Evolutionary conservation across 2,888 invertebrate species (phyloP).

Genomic region (Himalopsyche kuldschensis): DNA sequence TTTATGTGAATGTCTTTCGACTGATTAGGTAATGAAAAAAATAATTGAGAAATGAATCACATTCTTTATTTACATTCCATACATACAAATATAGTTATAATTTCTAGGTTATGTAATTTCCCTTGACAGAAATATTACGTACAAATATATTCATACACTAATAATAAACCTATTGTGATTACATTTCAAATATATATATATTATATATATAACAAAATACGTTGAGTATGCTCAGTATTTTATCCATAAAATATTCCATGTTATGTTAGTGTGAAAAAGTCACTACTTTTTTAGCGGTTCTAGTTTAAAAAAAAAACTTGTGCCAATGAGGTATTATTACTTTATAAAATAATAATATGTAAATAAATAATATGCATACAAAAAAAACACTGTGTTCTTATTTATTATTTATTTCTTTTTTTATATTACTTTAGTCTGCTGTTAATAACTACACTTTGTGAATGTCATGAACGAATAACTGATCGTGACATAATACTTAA

Average conservation of each 20-base stretch:
- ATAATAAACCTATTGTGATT: neutral
- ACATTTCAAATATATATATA: neutral
- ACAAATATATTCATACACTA: neutral
- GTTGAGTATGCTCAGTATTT: neutral
- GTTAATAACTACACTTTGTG: too few relatives aligned
- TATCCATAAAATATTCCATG: neutral
- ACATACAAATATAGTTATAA: slow-evolving; percentile 13
- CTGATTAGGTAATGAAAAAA: neutral
- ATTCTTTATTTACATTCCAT: slow-evolving; percentile 21
- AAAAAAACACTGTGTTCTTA: neutral
- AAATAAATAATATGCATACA: neutral
- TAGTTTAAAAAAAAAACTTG: neutral
- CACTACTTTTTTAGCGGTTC: neutral
- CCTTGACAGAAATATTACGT: neutral
- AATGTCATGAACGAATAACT: too few relatives aligned
- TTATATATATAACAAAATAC: neutral
- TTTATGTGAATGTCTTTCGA: neutral
- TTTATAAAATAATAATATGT: neutral
- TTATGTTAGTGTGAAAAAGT: neutral
- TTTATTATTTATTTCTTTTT: neutral
- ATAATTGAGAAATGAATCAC: neutral
- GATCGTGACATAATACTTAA: too few relatives aligned
- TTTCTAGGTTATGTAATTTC: neutral
- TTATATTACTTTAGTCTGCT: too few relatives aligned
- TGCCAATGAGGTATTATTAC: neutral